These are phyloP conservation scores for Pygmarrhopalites habei DNA, from an alignment of 1,140 invertebrate genomes.

Conservation along the genomic window DNA sequence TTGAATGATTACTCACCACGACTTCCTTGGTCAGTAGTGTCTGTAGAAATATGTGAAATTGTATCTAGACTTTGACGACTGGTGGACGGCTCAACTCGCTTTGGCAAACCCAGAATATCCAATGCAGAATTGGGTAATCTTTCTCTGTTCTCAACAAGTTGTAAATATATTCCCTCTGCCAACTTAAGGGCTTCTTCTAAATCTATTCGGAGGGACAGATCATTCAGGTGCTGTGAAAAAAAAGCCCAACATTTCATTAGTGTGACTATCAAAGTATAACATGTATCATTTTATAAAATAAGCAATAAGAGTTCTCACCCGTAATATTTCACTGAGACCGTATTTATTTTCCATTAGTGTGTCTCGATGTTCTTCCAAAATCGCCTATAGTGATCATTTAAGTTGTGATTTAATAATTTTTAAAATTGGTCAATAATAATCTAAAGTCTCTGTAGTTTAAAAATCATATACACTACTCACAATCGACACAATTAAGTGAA, in stretches of 20 bases:
- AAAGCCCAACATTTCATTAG: slow-evolving; percentile 20
- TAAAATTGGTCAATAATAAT: no score
- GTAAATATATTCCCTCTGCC: slow-evolving; percentile 53
- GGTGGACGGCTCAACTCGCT: no score
- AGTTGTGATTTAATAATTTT: no score
- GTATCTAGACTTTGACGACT: no score
- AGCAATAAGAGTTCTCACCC: no score
- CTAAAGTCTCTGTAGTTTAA: no score
- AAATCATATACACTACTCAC: no score
- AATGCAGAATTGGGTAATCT: slow-evolving; percentile 33
- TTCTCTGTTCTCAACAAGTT: slow-evolving; percentile 39
- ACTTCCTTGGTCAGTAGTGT: no score
- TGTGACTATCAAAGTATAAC: slow-evolving; percentile 14
- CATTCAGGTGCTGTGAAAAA: slow-evolving; percentile 54
- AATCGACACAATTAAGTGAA: slow-evolving; percentile 55
- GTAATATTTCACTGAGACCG: slow-evolving; percentile 60
- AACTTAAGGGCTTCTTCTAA: slow-evolving; percentile 49
- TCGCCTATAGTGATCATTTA: no score
- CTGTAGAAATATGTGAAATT: no score
- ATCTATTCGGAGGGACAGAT: slow-evolving; percentile 52
- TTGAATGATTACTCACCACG: no score
- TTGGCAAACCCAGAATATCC: slow-evolving; percentile 29
- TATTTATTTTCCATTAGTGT: slow-evolving; percentile 59
- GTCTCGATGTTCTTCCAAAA: slow-evolving; percentile 53
- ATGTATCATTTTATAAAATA: no score